phyloP scores from a whole-genome alignment of 2,113 vertebrate genomes.

The Nannobrachium achirus region DNA sequence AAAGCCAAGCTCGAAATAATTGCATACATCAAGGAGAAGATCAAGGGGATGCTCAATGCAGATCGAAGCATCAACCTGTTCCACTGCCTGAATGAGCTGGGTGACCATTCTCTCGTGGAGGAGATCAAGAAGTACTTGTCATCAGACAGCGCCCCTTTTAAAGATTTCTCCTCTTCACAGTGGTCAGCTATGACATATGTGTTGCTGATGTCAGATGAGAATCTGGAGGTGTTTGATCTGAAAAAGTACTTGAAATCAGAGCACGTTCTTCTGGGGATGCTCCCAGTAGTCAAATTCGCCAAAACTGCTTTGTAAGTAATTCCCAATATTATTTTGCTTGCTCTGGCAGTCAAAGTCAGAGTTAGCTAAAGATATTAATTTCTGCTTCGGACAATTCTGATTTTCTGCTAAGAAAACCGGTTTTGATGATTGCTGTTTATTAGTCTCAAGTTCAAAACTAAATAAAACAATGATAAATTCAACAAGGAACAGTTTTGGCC shows the following conservation, averaged over 20 bases:
- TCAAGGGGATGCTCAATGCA: not conserved
- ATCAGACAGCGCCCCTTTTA: conserved; percentile 4
- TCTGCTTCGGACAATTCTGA: no score
- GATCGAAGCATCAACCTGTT: conserved; percentile 45
- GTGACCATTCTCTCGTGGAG: conserved; percentile 34
- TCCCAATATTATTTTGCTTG: not conserved
- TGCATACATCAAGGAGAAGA: conserved; percentile 49
- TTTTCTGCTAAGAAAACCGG: no score
- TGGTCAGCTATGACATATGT: conserved; percentile 59
- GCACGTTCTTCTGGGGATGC: conserved; percentile 47
- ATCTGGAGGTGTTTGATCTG: conserved; percentile 51
- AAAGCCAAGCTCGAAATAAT: conserved; percentile 11
- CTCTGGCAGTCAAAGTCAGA: no score
- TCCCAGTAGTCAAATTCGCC: conserved; percentile 54
- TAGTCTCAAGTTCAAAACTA: no score
- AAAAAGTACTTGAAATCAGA: conserved; percentile 55
- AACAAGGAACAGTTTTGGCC: no score
- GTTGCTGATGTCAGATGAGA: conserved; percentile 41
- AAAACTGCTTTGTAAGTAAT: conserved; percentile 39
- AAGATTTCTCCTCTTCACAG: conserved; percentile 23
- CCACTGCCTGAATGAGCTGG: conserved; percentile 18
- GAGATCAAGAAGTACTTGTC: conserved; percentile 34
- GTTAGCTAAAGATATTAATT: no score
- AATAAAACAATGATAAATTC: no score
- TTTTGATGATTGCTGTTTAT: no score